Base-by-base conservation (phyloP, 2,797 vertebrate genomes). In the Enteromius radiatus region DNA sequence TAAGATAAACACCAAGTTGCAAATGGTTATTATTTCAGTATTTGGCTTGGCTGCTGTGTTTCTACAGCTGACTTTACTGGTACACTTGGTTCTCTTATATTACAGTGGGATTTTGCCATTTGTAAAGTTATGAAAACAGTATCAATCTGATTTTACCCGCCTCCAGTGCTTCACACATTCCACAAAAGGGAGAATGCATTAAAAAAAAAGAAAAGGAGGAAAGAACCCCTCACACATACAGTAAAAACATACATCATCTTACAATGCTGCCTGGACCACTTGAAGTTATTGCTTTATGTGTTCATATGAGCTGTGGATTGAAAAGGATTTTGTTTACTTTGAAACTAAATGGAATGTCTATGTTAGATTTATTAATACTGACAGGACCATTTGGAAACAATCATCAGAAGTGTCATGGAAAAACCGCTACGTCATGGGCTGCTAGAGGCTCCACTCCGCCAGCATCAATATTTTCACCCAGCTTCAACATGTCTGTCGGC, bases 351-450 rank as follows among this genome's bases (percentile, higher is more conserved):
- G 83, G 93, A 94, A 94, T 90, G 89, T 87, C 59, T 77, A 87
- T 86, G 88, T 91, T 88, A 80, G 89, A 90, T 91, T 89, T 93
- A 94, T 95, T 93, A 89, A 91, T 92, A 90, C 91, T 93, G 94
- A 95, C 93, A 92, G 90, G 85, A 85, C 91, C 94, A 95, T 95
- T 95, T 95, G 94, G 93, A 94, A 95, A 92, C 92, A 93, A 94
- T 95, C 93, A 93, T 93, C 91, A 91, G 91, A 93, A 91, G 91
- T 94, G 94, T 95, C 94, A 95, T 93, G 94, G 94, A 94, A 95
- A 95, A 94, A 92, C 11, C 80, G 78, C 88, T 89, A 93, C 92
- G 92, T 95, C 94, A 94, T 91, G 85, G 71, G 26, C 86, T 90
- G 88, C 85, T 83, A 85, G 87, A 88, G 90, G 91, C 86, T 80